These are phyloP conservation scores for Anagyrus pseudococci DNA, from an alignment of 2,888 invertebrate genomes.

Conservation along the genomic window DNA sequence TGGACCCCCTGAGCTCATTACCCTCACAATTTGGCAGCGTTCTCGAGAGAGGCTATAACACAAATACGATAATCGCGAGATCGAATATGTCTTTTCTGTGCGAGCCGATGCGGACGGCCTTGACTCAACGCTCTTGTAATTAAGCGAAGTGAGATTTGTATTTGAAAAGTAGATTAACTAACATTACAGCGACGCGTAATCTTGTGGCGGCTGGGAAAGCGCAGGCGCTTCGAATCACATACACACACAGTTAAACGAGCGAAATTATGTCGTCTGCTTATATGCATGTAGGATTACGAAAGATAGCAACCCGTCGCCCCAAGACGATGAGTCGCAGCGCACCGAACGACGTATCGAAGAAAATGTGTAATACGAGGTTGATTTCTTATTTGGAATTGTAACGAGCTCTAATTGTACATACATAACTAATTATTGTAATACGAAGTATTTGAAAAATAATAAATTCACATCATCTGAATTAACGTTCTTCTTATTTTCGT, in stretches of 20 bases:
- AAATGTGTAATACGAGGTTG: constrained; percentile 27
- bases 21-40: constrained; percentile 16
- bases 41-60: constrained; percentile 19
- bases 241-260: constrained; percentile 10
- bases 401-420: constrained; percentile 34
- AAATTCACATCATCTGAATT: constrained; percentile 30
- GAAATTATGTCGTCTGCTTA: constrained; percentile 17
- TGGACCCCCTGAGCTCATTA: constrained; percentile 20
- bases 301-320: constrained; percentile 16
- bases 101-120: constrained; percentile 8
- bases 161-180: constrained; percentile 17
- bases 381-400: constrained; percentile 30
- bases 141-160: constrained; percentile 22
- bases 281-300: too few species aligned
- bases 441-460: constrained; percentile 36
- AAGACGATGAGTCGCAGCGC: constrained; percentile 19
- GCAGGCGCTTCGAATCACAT: constrained; percentile 28
- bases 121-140: constrained; percentile 23
- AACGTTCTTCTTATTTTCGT: constrained; percentile 27
- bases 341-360: constrained; percentile 21
- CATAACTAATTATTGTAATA: constrained; percentile 40
- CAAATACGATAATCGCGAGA: constrained; percentile 4
- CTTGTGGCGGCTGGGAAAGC: constrained; percentile 19
- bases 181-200: constrained; percentile 20
- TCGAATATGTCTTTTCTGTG: constrained; percentile 4